Evolutionary conservation across 2,888 invertebrate genomes (phyloP).

Genomic region (Rhodophaea formosa): DNA sequence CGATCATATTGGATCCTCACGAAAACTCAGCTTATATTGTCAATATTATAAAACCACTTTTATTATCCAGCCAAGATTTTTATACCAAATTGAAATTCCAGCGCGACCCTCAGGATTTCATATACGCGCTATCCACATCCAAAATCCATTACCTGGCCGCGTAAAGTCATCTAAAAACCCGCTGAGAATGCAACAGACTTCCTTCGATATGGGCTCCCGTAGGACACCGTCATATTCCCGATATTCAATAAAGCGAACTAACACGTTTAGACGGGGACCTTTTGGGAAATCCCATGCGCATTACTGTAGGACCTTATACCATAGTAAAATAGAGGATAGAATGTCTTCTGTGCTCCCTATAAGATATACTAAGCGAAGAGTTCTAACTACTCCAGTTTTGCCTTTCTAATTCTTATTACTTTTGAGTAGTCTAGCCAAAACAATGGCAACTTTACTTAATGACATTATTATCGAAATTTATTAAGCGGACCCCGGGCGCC

Average conservation of each 20-base stretch:
- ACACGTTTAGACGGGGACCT: conserved; percentile 66
- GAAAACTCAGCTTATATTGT: neutral
- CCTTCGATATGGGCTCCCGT: conserved; percentile 54
- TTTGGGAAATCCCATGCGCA: conserved; percentile 60
- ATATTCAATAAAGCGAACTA: conserved; percentile 73
- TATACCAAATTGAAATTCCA: conserved; percentile 15
- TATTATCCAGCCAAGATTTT: conserved; percentile 10
- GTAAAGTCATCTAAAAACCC: conserved; percentile 52
- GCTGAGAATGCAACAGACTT: conserved; percentile 58
- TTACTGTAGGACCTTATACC: conserved; percentile 41
- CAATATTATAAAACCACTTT: conserved; percentile 9
- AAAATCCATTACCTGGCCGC: conserved; percentile 55
- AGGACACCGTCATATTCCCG: conserved; percentile 63
- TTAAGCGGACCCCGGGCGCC: no score
- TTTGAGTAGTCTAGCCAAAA: no score
- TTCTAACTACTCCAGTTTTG: no score
- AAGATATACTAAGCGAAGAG: no score
- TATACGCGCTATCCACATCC: conserved; percentile 35
- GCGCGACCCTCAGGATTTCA: conserved; percentile 23
- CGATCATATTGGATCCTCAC: neutral
- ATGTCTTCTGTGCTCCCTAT: neutral
- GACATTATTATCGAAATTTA: no score
- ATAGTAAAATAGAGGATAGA: conserved; percentile 14
- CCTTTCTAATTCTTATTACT: no score
- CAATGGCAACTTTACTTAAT: no score